phyloP scores from a whole-genome alignment of 2,113 vertebrate species.

The Ginglymostoma cirratum region DNA sequence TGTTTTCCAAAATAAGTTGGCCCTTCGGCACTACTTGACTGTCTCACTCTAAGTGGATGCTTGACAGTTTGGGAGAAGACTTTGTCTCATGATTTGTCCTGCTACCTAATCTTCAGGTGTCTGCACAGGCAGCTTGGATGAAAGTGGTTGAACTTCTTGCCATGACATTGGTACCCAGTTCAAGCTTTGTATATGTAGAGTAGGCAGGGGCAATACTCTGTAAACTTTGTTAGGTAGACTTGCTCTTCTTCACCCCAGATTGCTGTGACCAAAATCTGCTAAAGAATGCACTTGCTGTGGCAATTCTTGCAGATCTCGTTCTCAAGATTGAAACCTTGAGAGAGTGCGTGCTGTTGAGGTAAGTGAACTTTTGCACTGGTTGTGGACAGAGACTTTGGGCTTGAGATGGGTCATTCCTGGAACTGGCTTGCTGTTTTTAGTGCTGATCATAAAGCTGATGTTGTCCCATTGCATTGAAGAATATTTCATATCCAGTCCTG shows the following conservation, averaged over 20 bases:
- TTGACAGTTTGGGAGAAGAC: neutral
- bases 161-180: neutral
- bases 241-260: neutral
- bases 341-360: neutral
- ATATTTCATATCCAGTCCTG: neutral
- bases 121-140: neutral
- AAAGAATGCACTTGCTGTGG: neutral
- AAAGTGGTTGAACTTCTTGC: neutral
- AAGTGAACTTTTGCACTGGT: too few species aligned
- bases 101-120: too few species aligned
- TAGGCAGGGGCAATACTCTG: neutral
- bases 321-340: neutral
- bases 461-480: neutral
- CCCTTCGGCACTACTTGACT: neutral
- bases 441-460: neutral
- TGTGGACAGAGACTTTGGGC: too few species aligned
- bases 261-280: neutral
- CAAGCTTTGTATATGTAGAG: neutral
- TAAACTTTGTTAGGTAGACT: neutral
- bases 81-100: neutral
- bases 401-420: too few species aligned
- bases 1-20: neutral
- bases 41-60: neutral
- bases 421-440: too few species aligned
- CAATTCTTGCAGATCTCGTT: neutral